A percentile compares a stretch with the other conserved stretches of the same genome.
phyloP scores from a whole-genome alignment of 2,113 vertebrate genomes.

The Nibea coibor region DNA sequence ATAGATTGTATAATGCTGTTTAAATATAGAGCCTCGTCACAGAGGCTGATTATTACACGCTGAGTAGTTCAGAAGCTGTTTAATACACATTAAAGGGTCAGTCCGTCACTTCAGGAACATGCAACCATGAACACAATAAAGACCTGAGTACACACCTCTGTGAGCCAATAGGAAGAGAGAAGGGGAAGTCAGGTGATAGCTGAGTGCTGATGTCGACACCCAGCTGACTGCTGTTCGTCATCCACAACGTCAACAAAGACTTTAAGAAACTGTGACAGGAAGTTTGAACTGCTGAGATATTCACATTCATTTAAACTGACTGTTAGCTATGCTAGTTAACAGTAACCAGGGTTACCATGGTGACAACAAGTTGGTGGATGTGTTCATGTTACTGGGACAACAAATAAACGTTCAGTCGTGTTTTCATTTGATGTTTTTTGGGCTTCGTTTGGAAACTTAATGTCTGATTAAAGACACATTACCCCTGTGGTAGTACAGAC shows the following conservation, averaged over 20 bases:
- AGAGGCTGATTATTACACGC: constrained; percentile 69
- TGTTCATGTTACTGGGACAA: no score
- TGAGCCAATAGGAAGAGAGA: constrained; percentile 8
- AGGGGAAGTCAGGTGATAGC: background rate
- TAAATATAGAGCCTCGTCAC: constrained; percentile 67
- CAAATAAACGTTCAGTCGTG: no score
- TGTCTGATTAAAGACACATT: background rate
- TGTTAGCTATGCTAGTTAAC: no score
- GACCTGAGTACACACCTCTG: background rate
- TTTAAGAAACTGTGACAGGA: no score
- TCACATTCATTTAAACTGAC: no score
- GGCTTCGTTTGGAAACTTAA: background rate
- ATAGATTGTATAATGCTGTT: constrained; percentile 77
- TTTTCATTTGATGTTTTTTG: background rate
- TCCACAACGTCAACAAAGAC: no score
- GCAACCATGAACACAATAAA: background rate
- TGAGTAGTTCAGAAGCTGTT: constrained; percentile 73
- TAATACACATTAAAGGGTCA: constrained; percentile 75
- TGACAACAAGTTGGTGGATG: no score
- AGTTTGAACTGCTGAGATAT: no score
- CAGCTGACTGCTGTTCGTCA: no score
- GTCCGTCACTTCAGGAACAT: constrained; percentile 38
- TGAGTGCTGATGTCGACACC: no score
- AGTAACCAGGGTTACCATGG: no score
- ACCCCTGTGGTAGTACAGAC: background rate